Evolutionary conservation across 2,797 vertebrate species (phyloP).

Genomic region (Apogon talboti): DNA sequence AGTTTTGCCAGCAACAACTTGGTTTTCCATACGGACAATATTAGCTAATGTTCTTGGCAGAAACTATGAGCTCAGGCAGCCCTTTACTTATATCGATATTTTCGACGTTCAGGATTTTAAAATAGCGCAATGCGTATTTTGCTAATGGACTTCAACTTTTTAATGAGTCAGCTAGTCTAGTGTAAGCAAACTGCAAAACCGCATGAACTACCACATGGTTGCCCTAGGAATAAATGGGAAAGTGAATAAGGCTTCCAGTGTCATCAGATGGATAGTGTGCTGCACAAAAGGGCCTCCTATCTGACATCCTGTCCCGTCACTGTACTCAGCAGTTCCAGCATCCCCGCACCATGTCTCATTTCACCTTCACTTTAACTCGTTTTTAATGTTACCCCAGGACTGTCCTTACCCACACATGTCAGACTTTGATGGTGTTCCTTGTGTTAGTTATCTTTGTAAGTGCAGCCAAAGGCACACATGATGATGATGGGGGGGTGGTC

Average conservation of each 20-base stretch:
- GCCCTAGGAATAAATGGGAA: constrained; percentile 5
- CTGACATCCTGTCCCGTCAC: constrained; percentile 14
- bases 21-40: constrained; percentile 9
- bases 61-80: constrained; percentile 20
- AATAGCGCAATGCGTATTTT: constrained; percentile 81
- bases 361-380: not conserved
- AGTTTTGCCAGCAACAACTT: not conserved
- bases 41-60: not conserved
- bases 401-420: constrained; percentile 22
- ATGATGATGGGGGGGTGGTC: constrained; percentile 11
- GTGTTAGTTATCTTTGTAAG: constrained; percentile 42
- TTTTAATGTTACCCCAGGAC: not conserved
- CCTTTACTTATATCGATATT: constrained; percentile 48
- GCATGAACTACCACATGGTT: constrained; percentile 35
- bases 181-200: constrained; percentile 46
- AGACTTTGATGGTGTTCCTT: constrained; percentile 37
- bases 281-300: constrained; percentile 33
- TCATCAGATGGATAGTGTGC: constrained; percentile 21
- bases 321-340: constrained; percentile 12
- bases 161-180: constrained; percentile 65
- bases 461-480: constrained; percentile 12
- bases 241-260: constrained; percentile 12
- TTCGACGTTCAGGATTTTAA: constrained; percentile 51
- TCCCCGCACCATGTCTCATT: not conserved
- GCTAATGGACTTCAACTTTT: constrained; percentile 66